Evolutionary conservation across 1,140 invertebrate species (phyloP), one percentile per base, ranked within the genome.

Genomic region (Temnothorax curvispinosus): DNA sequence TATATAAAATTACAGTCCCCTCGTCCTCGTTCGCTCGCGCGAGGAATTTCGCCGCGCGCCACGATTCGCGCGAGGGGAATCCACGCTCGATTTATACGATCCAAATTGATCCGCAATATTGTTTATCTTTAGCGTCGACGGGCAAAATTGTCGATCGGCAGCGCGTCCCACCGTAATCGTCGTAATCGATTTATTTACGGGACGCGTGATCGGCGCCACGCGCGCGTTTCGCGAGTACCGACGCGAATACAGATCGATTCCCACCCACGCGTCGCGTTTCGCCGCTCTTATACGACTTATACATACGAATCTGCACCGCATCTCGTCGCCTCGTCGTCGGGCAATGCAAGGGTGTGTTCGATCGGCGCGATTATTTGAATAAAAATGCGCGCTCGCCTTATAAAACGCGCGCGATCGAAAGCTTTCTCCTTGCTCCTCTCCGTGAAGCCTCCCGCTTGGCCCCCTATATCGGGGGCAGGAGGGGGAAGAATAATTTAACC

Each of bases 1-100:
- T 94, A 94, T 94, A 94, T 94, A 94, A 94, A 95, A 95, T 94
- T 94, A 92, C 93, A 85, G 89, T 90, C 50, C 8, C 50, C 8
- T 4, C 75, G 50, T 90, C 89, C 87, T 88, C 78, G 80, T 87
- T 69, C n/a, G 21, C 41, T 60, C 52, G 54, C 44, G 47, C 50
- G 13, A 44, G 5, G 11, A 15, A 27, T 52, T 80, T 52, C 27
- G 47, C 8, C n/a, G n/a, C n/a, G 27, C 38, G 38, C 38, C 38
- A 8, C 18, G 47, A n/a, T 41, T 44, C 13, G 65, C 13, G 65
- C 65, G 18, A 15, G 11, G 9, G 3, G 35, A 41, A 41, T 41
- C 21, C 21, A 27, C 58, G 32, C 7, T 35, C 13, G 5, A 21
- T 52, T 72, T 32, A 21, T 47, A 21, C 18, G 27, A n/a, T n/a